Evolutionary conservation across 2,888 invertebrate species (phyloP).

Genomic region (Phlogophora meticulosa): DNA sequence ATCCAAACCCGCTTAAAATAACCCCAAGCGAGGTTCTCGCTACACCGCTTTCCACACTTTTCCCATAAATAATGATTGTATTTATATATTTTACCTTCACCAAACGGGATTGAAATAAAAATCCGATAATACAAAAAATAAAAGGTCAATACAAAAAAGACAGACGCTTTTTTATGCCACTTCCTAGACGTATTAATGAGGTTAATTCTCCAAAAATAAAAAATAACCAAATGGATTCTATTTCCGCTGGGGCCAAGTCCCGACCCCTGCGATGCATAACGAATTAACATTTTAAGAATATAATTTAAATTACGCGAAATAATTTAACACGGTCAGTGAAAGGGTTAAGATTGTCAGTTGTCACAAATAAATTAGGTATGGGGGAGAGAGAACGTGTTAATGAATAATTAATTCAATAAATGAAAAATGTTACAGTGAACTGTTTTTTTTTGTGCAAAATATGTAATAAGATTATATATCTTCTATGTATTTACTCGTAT

Average conservation of each 20-base stretch:
- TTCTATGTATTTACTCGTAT: too few species aligned
- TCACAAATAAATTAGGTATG: conserved; percentile 74
- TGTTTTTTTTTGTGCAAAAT: conserved; percentile 8
- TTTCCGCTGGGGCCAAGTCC: conserved; percentile 68
- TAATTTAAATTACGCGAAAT: conserved; percentile 79
- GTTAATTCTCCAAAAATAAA: conserved; percentile 55
- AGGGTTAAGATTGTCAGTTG: conserved; percentile 87
- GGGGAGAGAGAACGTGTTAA: conserved; percentile 78
- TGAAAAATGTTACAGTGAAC: conserved; percentile 31
- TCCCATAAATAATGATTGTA: conserved; percentile 16
- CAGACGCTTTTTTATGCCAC: conserved; percentile 47
- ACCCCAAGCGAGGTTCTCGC: background rate
- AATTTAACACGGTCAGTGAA: conserved; percentile 80
- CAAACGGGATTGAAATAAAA: conserved; percentile 39
- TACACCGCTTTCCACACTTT: background rate
- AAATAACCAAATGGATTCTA: conserved; percentile 68
- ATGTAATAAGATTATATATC: too few species aligned
- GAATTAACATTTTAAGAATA: conserved; percentile 86
- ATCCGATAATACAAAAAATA: conserved; percentile 43
- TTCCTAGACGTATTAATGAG: conserved; percentile 57
- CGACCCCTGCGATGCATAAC: conserved; percentile 77
- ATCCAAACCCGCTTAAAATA: conserved; percentile 27
- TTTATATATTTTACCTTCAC: conserved; percentile 54
- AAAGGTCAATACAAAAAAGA: conserved; percentile 43
- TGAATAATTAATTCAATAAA: conserved; percentile 70